Evolutionary conservation across 2,797 vertebrate genomes (phyloP).

Genomic region (Arrhamphus sclerolepis): DNA sequence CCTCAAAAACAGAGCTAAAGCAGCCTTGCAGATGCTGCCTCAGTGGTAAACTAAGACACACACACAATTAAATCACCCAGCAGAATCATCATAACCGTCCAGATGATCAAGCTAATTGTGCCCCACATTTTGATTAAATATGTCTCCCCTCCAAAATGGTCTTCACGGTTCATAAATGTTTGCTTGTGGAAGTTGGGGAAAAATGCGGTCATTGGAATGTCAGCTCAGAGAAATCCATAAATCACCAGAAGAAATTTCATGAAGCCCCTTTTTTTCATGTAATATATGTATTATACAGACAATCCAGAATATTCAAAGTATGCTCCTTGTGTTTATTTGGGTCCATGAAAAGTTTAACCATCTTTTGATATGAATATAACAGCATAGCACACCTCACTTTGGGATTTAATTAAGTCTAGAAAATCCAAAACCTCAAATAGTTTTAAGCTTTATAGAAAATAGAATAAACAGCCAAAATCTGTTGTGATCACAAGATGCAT

Average conservation of each 20-base stretch:
- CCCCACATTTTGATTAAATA: slow-evolving; percentile 53
- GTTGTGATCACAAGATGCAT: too few species aligned
- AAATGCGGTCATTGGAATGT: slow-evolving; percentile 25
- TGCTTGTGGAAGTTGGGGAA: slow-evolving; percentile 12
- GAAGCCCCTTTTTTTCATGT: not conserved
- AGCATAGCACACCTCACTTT: too few species aligned
- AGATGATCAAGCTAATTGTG: slow-evolving; percentile 71
- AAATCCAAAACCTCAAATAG: too few species aligned
- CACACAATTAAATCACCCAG: slow-evolving; percentile 55
- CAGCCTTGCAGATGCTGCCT: slow-evolving; percentile 75
- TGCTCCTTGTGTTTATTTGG: not conserved
- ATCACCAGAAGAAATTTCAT: slow-evolving; percentile 2
- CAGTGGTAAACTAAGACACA: slow-evolving; percentile 47
- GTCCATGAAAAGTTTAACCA: too few species aligned
- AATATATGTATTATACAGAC: not conserved
- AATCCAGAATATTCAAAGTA: not conserved
- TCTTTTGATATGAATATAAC: too few species aligned
- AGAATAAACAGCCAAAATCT: too few species aligned
- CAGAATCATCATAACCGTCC: slow-evolving; percentile 50
- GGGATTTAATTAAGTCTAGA: too few species aligned
- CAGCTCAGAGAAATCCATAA: slow-evolving; percentile 17
- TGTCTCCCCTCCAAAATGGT: slow-evolving; percentile 27
- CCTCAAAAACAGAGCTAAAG: slow-evolving; percentile 71
- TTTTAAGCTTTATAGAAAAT: too few species aligned
- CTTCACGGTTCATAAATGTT: slow-evolving; percentile 43